phyloP scores from a whole-genome alignment of 1,140 invertebrate genomes.

The Coptotermes formosanus region DNA sequence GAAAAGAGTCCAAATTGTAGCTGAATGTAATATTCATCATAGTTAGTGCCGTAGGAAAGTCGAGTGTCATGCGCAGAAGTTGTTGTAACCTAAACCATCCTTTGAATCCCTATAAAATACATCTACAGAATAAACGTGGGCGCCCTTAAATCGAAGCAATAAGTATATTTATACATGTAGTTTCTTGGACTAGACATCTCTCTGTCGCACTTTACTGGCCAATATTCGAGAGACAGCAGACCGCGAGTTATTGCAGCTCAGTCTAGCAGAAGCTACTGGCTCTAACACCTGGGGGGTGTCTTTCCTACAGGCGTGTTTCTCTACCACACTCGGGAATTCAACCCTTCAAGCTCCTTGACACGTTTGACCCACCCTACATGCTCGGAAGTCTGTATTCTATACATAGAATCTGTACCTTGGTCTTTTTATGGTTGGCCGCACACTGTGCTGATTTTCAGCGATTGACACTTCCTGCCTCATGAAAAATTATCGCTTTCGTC shows the following conservation, averaged over 20 bases:
- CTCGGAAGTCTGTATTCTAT: neutral
- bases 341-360: neutral
- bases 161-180: neutral
- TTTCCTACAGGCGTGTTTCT: too few relatives aligned
- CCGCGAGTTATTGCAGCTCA: neutral
- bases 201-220: neutral
- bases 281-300: neutral
- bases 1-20: too few relatives aligned
- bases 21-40: too few relatives aligned
- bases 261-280: neutral
- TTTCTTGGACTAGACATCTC: neutral
- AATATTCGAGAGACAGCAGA: neutral
- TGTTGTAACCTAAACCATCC: too few relatives aligned
- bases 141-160: too few relatives aligned
- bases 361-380: neutral
- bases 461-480: too few relatives aligned
- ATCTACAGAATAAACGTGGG: too few relatives aligned
- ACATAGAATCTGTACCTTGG: too few relatives aligned
- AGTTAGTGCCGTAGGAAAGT: too few relatives aligned
- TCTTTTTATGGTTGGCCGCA: neutral
- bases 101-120: too few relatives aligned
- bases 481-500: too few relatives aligned
- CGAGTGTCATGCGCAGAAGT: too few relatives aligned
- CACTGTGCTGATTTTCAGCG: neutral
- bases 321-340: neutral